Evolutionary conservation across 2,888 invertebrate genomes (phyloP).

Genomic region (Tetragnatha montana): DNA sequence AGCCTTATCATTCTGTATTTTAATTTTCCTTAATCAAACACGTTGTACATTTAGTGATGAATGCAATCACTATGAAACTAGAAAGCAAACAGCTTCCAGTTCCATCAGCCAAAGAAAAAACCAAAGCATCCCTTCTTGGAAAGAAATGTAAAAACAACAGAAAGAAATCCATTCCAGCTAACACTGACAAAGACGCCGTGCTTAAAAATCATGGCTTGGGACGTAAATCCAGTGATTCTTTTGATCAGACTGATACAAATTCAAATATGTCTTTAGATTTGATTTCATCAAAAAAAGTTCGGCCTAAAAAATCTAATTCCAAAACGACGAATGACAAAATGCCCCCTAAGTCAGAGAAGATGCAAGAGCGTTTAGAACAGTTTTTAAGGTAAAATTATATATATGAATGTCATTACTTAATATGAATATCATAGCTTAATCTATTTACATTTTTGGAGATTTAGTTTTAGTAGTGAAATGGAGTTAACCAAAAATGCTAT

Average conservation of each 20-base stretch:
- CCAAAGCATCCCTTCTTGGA: conserved; percentile 24
- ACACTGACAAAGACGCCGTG: conserved; percentile 68
- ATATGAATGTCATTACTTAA: conserved; percentile 14
- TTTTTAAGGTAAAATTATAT: conserved; percentile 63
- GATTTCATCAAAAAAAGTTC: conserved; percentile 44
- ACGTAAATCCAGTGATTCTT: conserved; percentile 58
- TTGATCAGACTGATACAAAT: conserved; percentile 25
- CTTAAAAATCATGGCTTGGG: conserved; percentile 61
- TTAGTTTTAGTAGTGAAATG: no score
- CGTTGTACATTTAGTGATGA: conserved; percentile 58
- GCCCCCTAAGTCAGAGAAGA: conserved; percentile 58
- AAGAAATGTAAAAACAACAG: conserved; percentile 57
- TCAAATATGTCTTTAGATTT: conserved; percentile 2
- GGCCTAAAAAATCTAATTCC: conserved; percentile 39
- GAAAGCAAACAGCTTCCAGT: conserved; percentile 58
- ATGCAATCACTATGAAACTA: conserved; percentile 66
- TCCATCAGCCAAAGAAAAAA: conserved; percentile 36
- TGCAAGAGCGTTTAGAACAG: conserved; percentile 69
- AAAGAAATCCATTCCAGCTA: conserved; percentile 49
- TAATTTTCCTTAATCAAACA: conserved; percentile 48
- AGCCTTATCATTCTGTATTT: conserved; percentile 48
- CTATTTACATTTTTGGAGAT: no score
- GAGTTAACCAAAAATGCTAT: no score
- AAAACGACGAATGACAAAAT: conserved; percentile 77
- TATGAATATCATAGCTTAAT: not conserved